Evolutionary conservation across 2,888 invertebrate species (phyloP).

Genomic region (Rutpela maculata): DNA sequence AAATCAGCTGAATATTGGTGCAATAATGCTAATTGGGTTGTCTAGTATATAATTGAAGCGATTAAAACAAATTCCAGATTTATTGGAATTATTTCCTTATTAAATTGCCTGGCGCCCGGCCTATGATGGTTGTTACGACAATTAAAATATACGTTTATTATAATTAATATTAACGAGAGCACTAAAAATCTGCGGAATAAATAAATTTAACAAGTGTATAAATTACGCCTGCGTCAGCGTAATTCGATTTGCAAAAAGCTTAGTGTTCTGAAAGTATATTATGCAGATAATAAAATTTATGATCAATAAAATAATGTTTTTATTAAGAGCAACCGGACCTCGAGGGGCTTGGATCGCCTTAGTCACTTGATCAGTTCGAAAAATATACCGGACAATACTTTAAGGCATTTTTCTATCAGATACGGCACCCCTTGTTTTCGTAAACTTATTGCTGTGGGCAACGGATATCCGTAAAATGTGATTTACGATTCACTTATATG

Average conservation of each 20-base stretch:
- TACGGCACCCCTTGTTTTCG: slow-evolving; percentile 65
- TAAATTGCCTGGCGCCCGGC: too few relatives aligned
- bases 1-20: too few relatives aligned
- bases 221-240: slow-evolving; percentile 48
- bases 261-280: slow-evolving; percentile 52
- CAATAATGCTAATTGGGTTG: too few relatives aligned
- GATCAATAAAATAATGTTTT: slow-evolving; percentile 58
- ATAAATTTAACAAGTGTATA: slow-evolving; percentile 52
- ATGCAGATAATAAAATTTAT: slow-evolving; percentile 59
- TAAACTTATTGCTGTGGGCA: slow-evolving; percentile 65
- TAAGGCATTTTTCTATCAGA: slow-evolving; percentile 52
- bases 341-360: slow-evolving; percentile 45
- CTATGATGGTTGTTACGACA: background rate
- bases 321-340: slow-evolving; percentile 55
- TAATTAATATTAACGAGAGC: slow-evolving; percentile 36
- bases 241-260: slow-evolving; percentile 52
- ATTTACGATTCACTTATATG: slow-evolving; percentile 65
- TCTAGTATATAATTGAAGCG: too few relatives aligned
- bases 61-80: too few relatives aligned
- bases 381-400: slow-evolving; percentile 58
- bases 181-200: slow-evolving; percentile 45
- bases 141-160: slow-evolving; percentile 32
- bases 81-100: too few relatives aligned
- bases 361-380: slow-evolving; percentile 53
- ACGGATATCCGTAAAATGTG: slow-evolving; percentile 69